A percentile compares a stretch with the other conserved stretches of the same genome.
Evolutionary conservation across 2,797 vertebrate species (phyloP).

Genomic region (Lepus oiostolus): DNA sequence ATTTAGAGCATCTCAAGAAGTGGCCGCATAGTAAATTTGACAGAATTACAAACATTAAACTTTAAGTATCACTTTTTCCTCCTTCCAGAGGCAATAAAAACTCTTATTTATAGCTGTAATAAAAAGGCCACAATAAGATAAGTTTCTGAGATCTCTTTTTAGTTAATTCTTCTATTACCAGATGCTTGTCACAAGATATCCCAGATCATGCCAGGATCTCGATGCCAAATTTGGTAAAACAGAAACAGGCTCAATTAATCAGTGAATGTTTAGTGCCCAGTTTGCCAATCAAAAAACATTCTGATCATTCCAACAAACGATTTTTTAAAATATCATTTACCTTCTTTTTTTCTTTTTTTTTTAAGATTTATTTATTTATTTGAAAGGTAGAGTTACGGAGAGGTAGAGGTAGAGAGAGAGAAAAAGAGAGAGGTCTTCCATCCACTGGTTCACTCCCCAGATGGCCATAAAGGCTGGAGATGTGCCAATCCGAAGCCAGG

Average conservation of each 20-base stretch:
- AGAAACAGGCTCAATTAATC: background rate
- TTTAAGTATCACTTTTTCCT: background rate
- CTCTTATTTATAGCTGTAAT: conserved; percentile 14
- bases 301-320: background rate
- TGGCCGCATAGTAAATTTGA: background rate
- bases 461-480: too few relatives aligned
- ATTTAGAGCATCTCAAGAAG: conserved; percentile 17
- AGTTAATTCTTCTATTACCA: conserved; percentile 9
- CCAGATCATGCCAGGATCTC: background rate
- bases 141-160: conserved; percentile 8
- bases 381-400: too few relatives aligned
- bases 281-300: conserved; percentile 46
- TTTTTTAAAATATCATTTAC: background rate
- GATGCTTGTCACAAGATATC: background rate
- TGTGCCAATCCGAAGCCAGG: too few relatives aligned
- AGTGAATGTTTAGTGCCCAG: background rate
- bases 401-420: too few relatives aligned
- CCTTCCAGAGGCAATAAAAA: background rate
- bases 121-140: background rate
- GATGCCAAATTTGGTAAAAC: background rate
- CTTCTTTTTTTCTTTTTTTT: too few relatives aligned
- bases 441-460: too few relatives aligned
- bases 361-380: too few relatives aligned
- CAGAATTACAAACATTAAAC: background rate
- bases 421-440: too few relatives aligned